phyloP scores from a whole-genome alignment of 1,140 invertebrate species.

The Brachionus rubens region DNA sequence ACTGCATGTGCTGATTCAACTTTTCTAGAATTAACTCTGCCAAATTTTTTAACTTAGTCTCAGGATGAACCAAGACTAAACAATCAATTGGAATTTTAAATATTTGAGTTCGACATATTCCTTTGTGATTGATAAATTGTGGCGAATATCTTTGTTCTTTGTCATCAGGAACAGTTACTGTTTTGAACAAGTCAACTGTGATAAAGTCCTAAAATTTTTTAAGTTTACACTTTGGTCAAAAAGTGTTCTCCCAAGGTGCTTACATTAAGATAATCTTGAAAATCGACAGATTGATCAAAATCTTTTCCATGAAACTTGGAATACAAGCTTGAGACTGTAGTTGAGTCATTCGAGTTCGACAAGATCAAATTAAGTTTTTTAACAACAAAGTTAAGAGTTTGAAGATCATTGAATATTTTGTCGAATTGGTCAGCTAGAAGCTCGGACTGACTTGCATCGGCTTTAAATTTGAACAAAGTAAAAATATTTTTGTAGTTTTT shows the following conservation, averaged over 20 bases:
- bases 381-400: background rate
- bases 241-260: background rate
- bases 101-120: background rate
- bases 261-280: background rate
- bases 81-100: conserved; percentile 45
- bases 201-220: background rate
- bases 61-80: background rate
- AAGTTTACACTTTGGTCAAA: background rate
- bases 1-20: background rate
- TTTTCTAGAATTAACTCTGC: background rate
- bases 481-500: background rate
- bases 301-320: background rate
- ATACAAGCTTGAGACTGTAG: background rate
- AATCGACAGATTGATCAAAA: background rate
- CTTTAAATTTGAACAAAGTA: background rate
- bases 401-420: background rate
- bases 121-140: conserved; percentile 38
- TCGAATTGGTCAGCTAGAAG: background rate
- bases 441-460: background rate
- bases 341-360: background rate
- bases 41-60: background rate
- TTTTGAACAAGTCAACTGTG: background rate
- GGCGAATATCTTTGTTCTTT: conserved; percentile 19
- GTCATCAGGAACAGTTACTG: background rate
- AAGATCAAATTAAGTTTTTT: conserved; percentile 3